Base-by-base conservation (phyloP, 1,140 invertebrate species). In the Hylaeus volcanicus region DNA sequence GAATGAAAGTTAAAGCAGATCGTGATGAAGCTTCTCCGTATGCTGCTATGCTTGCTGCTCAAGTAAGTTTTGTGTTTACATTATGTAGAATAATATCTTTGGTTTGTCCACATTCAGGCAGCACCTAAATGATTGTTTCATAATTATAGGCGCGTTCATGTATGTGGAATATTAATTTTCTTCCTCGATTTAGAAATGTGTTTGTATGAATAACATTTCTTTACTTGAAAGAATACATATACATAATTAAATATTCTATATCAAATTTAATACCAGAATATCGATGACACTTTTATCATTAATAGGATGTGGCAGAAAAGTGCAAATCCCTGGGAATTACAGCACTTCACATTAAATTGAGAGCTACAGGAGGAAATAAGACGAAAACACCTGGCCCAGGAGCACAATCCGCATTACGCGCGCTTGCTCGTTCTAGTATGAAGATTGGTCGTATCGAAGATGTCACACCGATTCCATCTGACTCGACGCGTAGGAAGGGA, bases 1-100 rank as follows among this genome's bases (percentile, higher is more conserved):
- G 99, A 79, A 99, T 99, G 99, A 99, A 99, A 95, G 99, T 99
- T 0, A 99, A 99, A 94, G 99, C 99, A 90, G 99, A 99, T 94
- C 96, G 99, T 95, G 99, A 99, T 94, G 99, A 99, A 94, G 98
- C 99, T 88, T 99, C 99, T 48, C 99, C 99, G 15, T 99, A 99
- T 91, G 99, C 99, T 92, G 99, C 99, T 96, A 99, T 99, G 99
- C 99, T 99, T 94, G 99, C 99, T 91, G 99, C 99, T 85, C 99
- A 99, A 95, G 97, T 97, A 94, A 92, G 84, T 92, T 60, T 45
- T 58, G 5, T 26, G 68, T 65, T 71, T 11, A 11, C 15, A 15
- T n/a, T 65, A 61, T n/a, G 15, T 51, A 9, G 15, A 56, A 15
- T 73, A 4, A 39, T 41, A 39, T 37, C 11, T 60, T 69, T n/a